Percentiles rank a stretch among this genome's conserved stretches.
Conservation (phyloP, 2,888 invertebrate genomes). For the Tortricodes alternella region DNA sequence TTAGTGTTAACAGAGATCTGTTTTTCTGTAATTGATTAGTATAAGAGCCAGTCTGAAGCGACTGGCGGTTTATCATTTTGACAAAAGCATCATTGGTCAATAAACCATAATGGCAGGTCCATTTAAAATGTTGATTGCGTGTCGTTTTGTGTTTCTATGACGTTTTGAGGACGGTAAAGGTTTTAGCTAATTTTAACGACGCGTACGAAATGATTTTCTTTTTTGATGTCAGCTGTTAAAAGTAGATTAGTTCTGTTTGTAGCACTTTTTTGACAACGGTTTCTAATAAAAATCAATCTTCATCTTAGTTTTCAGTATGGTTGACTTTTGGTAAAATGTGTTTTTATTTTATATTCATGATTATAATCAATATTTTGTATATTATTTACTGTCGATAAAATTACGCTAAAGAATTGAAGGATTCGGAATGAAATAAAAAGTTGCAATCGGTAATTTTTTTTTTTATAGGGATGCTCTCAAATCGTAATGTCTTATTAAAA, state of each 20-base stretch:
- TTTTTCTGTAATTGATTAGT: constrained; percentile 56
- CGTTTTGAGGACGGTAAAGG: constrained; percentile 44
- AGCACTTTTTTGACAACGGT: no score
- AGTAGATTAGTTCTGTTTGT: no score
- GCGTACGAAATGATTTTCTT: not conserved
- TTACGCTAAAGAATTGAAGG: not conserved
- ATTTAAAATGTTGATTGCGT: constrained; percentile 35
- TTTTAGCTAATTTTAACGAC: not conserved
- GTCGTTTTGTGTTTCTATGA: constrained; percentile 57
- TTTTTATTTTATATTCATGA: no score
- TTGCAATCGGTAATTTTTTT: no score
- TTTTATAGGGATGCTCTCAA: no score
- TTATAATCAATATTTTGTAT: not conserved
- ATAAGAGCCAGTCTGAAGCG: constrained; percentile 10
- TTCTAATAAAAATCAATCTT: no score
- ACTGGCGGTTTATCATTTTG: constrained; percentile 46
- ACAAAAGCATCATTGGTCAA: constrained; percentile 47
- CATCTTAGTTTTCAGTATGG: no score
- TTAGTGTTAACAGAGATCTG: constrained; percentile 72
- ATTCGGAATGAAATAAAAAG: not conserved
- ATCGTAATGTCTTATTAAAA: no score
- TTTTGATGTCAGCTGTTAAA: no score
- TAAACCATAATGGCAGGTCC: constrained; percentile 51
- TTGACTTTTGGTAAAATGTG: no score
- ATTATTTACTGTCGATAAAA: not conserved